phyloP scores from a whole-genome alignment of 2,113 vertebrate species.

The Nicator chloris region DNA sequence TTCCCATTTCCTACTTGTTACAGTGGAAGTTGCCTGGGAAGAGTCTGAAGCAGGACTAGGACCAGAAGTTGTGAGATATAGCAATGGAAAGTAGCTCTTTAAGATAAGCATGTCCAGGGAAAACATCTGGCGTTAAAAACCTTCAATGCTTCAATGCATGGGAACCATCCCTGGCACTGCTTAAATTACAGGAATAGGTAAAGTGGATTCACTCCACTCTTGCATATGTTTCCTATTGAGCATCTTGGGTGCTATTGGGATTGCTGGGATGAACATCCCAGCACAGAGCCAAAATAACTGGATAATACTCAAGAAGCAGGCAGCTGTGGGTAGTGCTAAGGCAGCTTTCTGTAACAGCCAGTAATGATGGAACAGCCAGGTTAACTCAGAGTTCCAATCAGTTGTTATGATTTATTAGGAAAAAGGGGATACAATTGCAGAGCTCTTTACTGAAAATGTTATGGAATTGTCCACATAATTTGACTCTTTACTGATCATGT shows the following conservation, averaged over 20 bases:
- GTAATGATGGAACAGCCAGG: not conserved
- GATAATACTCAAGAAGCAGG: not conserved
- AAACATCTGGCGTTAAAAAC: not conserved
- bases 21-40: not conserved
- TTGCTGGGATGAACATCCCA: not conserved
- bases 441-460: not conserved
- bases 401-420: not conserved
- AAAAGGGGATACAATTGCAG: not conserved
- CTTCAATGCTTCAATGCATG: not conserved
- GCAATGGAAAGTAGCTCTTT: not conserved
- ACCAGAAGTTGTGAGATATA: not conserved
- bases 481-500: not conserved
- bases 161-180: not conserved
- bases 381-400: not conserved
- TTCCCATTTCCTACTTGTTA: constrained; percentile 30
- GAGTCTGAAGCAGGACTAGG: not conserved
- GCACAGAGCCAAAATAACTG: not conserved
- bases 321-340: not conserved
- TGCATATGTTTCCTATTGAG: not conserved
- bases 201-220: not conserved
- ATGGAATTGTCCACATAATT: not conserved
- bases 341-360: not conserved
- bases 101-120: not conserved
- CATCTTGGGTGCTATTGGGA: not conserved
- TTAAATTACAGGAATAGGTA: not conserved